These are phyloP conservation scores for Pseudomyrmex concolor DNA, from an alignment of 1,140 invertebrate species.

Conservation along the genomic window DNA sequence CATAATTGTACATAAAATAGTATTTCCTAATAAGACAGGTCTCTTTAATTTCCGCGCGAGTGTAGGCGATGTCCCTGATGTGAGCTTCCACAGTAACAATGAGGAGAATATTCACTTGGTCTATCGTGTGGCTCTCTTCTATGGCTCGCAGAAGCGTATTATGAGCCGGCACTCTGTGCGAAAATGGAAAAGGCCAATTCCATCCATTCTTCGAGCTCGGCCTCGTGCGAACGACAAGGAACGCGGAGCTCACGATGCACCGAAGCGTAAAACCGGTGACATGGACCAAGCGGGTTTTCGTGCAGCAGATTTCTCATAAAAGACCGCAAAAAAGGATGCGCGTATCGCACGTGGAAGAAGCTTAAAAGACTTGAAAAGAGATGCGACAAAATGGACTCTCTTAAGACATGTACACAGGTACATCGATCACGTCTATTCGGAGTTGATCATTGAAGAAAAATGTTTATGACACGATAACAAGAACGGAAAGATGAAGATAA, in stretches of 20 bases:
- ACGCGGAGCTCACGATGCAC: conserved; percentile 65
- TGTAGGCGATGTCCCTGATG: neutral
- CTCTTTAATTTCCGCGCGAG: conserved; percentile 15
- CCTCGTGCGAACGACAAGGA: conserved; percentile 72
- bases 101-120: conserved; percentile 47
- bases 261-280: conserved; percentile 78
- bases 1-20: neutral
- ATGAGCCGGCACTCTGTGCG: conserved; percentile 54
- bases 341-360: conserved; percentile 9
- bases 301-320: conserved; percentile 70
- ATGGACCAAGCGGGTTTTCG: conserved; percentile 78
- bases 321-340: conserved; percentile 68
- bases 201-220: conserved; percentile 74
- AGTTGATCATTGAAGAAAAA: conserved; percentile 29
- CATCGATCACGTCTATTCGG: conserved; percentile 26
- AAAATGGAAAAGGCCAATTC: conserved; percentile 77
- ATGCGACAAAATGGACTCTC: conserved; percentile 46
- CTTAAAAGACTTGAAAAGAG: conserved; percentile 39
- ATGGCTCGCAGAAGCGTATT: conserved; percentile 55
- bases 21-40: neutral
- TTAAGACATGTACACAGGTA: conserved; percentile 18
- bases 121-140: conserved; percentile 12
- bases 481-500: neutral
- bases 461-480: neutral
- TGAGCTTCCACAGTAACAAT: conserved; percentile 17